Evolutionary conservation across 92 coral and sea anemone genomes (phyloP), one percentile per base, ranked within the genome.

Genomic region (Phymanthus crucifer): DNA sequence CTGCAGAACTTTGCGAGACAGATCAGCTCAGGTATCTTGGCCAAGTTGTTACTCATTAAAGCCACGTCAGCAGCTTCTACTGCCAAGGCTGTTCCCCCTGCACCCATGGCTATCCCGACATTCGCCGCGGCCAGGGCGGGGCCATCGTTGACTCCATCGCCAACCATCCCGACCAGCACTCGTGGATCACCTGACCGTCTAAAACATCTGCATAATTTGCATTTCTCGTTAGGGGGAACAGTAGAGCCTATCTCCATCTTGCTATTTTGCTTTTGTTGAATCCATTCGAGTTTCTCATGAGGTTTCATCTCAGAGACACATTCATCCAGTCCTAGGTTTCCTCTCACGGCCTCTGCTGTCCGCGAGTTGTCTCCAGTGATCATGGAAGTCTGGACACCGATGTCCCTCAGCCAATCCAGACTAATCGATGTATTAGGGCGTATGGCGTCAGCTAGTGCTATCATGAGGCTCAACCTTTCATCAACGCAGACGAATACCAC

Each of bases 31-130:
- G 99, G 99, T 71, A 96, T 94, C 76, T 96, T 96, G 29, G 93
- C 87, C 64, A 96, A 89, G 80, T 90, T 93, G 87, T 96, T 91
- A 70, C 93, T 96, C 99, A 96, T 96, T 26, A 96, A 87, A 4
- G 99, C 97, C 21, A 96, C 98, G 58, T 94, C 99, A 12, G 99
- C 99, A 29, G 99, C 98, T 70, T 96, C 99, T 11, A 96, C 99
- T 2, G 99, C 99, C 14, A 96, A 88, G 26, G 99, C 99, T 0
- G 99, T 93, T 17, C 99, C 99, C 6, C 99, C 99, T 6, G 99
- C 99, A 33, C 98, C 99, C 99, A 96, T 93, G 32, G 99, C 98
- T 76, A 96, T 96, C 68, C 99, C 99, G 26, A 93, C 87, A 83
- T 93, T 85, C 71, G 99, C 93, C 61, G 99, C 93, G 32, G 98